These are phyloP conservation scores for Suncus etruscus DNA, from an alignment of 2,113 vertebrate species.

Conservation along the genomic window DNA sequence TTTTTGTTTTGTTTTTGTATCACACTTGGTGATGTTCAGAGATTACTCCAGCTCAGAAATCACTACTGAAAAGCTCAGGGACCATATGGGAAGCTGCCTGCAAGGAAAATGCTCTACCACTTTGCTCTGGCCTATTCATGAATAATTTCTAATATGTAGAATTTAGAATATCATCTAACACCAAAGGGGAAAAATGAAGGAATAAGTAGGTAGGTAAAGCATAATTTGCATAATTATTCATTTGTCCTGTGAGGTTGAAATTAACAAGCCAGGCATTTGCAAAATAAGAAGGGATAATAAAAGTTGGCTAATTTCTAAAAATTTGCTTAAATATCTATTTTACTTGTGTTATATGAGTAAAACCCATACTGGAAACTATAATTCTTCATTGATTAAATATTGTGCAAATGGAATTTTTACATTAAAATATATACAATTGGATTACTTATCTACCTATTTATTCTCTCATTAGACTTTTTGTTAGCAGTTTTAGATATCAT, in stretches of 20 bases:
- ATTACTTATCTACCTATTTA: conserved; percentile 36
- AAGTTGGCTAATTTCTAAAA: background rate
- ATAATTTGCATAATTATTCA: too few relatives aligned
- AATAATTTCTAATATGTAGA: conserved; percentile 24
- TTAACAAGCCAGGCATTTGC: background rate
- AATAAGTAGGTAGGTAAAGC: too few relatives aligned
- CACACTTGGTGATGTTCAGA: too few relatives aligned
- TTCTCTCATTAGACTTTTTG: conserved; percentile 40
- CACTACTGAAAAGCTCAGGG: too few relatives aligned
- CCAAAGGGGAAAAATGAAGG: too few relatives aligned
- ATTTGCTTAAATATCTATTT: conserved; percentile 40
- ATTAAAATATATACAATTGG: conserved; percentile 39
- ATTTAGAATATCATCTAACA: background rate
- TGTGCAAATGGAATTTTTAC: conserved; percentile 24
- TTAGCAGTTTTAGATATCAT: conserved; percentile 31
- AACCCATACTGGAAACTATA: background rate
- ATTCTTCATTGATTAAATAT: conserved; percentile 3
- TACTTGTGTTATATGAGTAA: background rate
- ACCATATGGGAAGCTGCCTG: too few relatives aligned
- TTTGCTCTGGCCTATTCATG: background rate
- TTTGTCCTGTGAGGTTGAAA: too few relatives aligned
- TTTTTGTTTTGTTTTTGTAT: too few relatives aligned
- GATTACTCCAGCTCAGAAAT: too few relatives aligned
- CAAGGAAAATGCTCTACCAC: too few relatives aligned
- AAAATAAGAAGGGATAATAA: background rate